Conservation (phyloP, 2,888 invertebrate species). For the Caenorhabditis panamensis region DNA sequence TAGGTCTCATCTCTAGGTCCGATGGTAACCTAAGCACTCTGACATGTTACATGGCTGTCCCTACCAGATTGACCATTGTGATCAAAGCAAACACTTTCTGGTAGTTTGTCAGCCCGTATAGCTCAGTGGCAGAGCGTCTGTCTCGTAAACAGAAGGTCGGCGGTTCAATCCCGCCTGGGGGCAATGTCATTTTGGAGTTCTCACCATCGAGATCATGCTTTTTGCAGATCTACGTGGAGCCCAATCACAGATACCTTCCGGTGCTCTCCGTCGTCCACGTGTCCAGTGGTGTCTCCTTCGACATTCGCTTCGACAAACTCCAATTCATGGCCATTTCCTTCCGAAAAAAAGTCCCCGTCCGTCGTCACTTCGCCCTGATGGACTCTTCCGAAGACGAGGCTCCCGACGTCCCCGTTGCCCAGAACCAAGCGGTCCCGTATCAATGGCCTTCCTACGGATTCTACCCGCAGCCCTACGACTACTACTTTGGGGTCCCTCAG, state of each 20-base stretch:
- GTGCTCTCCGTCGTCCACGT: conserved; percentile 26
- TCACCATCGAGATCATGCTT: background rate
- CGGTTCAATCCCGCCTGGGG: conserved; percentile 75
- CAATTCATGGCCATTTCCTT: conserved; percentile 25
- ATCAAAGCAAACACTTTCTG: too few relatives aligned
- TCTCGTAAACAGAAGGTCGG: conserved; percentile 81
- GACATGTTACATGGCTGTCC: too few relatives aligned
- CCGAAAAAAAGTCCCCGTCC: conserved; percentile 7
- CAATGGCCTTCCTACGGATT: conserved; percentile 4
- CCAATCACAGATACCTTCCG: conserved; percentile 40
- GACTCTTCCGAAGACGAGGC: background rate
- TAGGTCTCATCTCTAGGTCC: too few relatives aligned
- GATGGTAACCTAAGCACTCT: too few relatives aligned
- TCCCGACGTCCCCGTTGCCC: too few relatives aligned
- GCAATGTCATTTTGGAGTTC: background rate
- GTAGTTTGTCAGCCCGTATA: conserved; percentile 71
- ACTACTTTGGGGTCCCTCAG: conserved; percentile 13
- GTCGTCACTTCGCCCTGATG: background rate
- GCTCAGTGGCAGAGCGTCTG: conserved; percentile 81
- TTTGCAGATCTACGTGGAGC: conserved; percentile 43
- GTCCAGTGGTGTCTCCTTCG: conserved; percentile 9
- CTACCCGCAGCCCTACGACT: background rate
- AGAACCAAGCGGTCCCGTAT: conserved; percentile 3
- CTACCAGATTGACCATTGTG: too few relatives aligned
- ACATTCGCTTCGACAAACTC: conserved; percentile 28